These are phyloP conservation scores for Mormyrus lacerda DNA, from an alignment of 2,113 vertebrate species.

Conservation along the genomic window DNA sequence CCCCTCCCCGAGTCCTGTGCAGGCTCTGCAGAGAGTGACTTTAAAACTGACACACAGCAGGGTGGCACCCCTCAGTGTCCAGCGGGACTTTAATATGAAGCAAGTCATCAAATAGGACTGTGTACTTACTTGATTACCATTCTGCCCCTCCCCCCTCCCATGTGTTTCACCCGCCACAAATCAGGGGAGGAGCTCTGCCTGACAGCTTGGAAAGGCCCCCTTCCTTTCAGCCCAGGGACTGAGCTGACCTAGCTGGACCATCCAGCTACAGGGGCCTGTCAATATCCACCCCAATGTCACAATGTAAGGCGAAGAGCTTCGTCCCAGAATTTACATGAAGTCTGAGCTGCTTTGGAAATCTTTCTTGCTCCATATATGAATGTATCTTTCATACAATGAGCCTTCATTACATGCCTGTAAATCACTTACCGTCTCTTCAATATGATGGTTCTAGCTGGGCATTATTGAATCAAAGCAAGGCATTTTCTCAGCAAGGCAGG, in stretches of 20 bases:
- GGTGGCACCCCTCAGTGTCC: constrained; percentile 36
- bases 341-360: neutral
- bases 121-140: constrained; percentile 55
- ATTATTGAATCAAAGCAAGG: neutral
- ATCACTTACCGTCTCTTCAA: neutral
- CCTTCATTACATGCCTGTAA: neutral
- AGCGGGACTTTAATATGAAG: constrained; percentile 41
- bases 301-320: neutral
- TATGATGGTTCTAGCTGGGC: neutral
- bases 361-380: neutral
- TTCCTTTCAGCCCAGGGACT: constrained; percentile 10
- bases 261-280: neutral
- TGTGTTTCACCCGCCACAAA: constrained; percentile 42
- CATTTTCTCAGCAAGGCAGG: neutral
- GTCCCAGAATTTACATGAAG: neutral
- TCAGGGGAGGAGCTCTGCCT: constrained; percentile 31
- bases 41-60: constrained; percentile 51
- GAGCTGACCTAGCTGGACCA: constrained; percentile 16
- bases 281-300: neutral
- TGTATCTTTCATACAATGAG: neutral
- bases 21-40: constrained; percentile 56
- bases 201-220: neutral
- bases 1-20: constrained; percentile 33
- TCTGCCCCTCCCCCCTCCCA: constrained; percentile 3
- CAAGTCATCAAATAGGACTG: constrained; percentile 18